phyloP scores from a whole-genome alignment of 2,888 invertebrate genomes.

The Hypena proboscidalis region DNA sequence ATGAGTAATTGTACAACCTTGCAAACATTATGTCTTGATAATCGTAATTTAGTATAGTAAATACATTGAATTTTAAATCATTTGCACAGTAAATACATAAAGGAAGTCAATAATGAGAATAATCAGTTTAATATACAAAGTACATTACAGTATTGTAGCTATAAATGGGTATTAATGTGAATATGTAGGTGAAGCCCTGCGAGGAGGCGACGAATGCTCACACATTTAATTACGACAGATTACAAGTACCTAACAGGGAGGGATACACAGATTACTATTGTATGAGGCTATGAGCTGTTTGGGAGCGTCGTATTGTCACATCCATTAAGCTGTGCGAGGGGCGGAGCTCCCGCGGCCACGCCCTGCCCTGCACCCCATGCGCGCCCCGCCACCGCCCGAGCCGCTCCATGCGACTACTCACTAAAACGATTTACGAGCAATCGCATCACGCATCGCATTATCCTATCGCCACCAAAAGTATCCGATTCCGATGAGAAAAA shows the following conservation, averaged over 20 bases:
- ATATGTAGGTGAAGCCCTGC: constrained; percentile 2
- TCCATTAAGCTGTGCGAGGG: constrained; percentile 74
- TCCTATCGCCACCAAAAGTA: constrained; percentile 43
- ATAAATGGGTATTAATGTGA: no score
- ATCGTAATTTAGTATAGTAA: no score
- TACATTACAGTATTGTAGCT: no score
- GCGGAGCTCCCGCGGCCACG: constrained; percentile 65
- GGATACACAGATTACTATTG: constrained; percentile 78
- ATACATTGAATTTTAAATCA: no score
- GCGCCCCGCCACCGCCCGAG: constrained; percentile 49
- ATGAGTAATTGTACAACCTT: no score
- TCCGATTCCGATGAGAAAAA: no score
- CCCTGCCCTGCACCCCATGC: constrained; percentile 52
- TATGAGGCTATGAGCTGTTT: constrained; percentile 61
- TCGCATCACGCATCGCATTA: constrained; percentile 74
- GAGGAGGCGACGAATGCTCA: constrained; percentile 39
- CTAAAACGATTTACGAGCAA: constrained; percentile 78
- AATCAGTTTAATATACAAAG: no score
- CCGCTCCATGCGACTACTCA: constrained; percentile 52
- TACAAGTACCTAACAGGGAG: constrained; percentile 65
- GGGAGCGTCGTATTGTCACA: constrained; percentile 83
- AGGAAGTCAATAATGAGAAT: no score
- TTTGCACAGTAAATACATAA: no score
- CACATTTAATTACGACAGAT: constrained; percentile 51
- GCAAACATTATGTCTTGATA: no score